phyloP scores from a whole-genome alignment of 2,888 invertebrate species.

The Eupithecia subumbrata region DNA sequence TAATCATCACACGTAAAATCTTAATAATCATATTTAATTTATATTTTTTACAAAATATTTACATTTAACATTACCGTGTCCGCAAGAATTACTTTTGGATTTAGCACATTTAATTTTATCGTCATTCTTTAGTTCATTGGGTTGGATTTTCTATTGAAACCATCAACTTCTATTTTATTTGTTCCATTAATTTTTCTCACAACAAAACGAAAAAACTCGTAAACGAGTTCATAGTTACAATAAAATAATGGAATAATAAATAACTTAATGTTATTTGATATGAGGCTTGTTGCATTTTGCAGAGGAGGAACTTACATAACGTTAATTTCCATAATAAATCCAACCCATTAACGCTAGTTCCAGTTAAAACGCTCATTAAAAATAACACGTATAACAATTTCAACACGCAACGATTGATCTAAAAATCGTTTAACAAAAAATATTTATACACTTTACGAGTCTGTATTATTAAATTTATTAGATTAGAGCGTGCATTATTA shows the following conservation, averaged over 20 bases:
- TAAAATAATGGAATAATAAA: not conserved
- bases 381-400: slow-evolving; percentile 54
- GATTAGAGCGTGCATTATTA: slow-evolving; percentile 49
- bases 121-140: slow-evolving; percentile 47
- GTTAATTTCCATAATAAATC: slow-evolving; percentile 35
- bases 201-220: not conserved
- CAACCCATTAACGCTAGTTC: slow-evolving; percentile 33
- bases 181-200: not conserved
- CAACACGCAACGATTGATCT: slow-evolving; percentile 56
- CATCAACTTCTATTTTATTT: not conserved
- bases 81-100: slow-evolving; percentile 60
- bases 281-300: not conserved
- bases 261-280: slow-evolving; percentile 8
- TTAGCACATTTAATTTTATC: slow-evolving; percentile 60
- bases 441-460: slow-evolving; percentile 57
- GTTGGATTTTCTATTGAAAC: slow-evolving; percentile 53
- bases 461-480: slow-evolving; percentile 54
- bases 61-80: slow-evolving; percentile 61
- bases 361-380: slow-evolving; percentile 38
- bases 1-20: slow-evolving; percentile 64
- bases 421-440: slow-evolving; percentile 54
- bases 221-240: not conserved
- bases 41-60: slow-evolving; percentile 74
- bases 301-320: not conserved
- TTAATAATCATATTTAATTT: slow-evolving; percentile 53